Conservation (phyloP, 2,113 vertebrate species). For the Asarcornis scutulata region DNA sequence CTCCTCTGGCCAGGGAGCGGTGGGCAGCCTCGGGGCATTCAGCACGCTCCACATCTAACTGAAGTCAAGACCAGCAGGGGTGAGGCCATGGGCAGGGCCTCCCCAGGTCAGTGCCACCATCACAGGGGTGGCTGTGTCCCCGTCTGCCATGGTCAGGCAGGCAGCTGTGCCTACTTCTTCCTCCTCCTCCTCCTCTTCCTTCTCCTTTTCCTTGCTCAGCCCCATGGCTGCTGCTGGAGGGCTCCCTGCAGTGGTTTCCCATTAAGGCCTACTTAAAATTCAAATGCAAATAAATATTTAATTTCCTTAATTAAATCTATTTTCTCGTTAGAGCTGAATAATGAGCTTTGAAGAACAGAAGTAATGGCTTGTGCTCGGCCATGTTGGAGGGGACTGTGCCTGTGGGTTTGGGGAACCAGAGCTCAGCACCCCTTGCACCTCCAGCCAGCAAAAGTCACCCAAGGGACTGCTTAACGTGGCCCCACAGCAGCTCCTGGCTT, state of each 20-base stretch:
- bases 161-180: too few relatives aligned
- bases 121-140: rapidly evolving
- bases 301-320: slow-evolving; percentile 65
- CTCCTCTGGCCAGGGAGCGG: neutral
- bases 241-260: neutral
- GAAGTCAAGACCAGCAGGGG: neutral
- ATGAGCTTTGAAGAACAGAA: neutral
- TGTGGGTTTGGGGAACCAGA: neutral
- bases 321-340: slow-evolving; percentile 24
- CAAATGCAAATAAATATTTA: slow-evolving; percentile 30
- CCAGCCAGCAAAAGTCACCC: neutral
- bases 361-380: neutral
- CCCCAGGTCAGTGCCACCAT: neutral
- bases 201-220: neutral
- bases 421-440: neutral
- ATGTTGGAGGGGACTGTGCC: rapidly evolving
- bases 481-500: neutral
- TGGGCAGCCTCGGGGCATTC: neutral
- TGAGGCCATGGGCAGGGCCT: neutral
- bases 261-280: slow-evolving; percentile 55
- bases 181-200: neutral
- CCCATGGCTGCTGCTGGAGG: neutral
- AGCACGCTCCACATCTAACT: neutral
- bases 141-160: neutral
- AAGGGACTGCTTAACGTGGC: neutral